Evolutionary conservation across 2,888 invertebrate species (phyloP), one percentile per base, ranked within the genome.

Genomic region (Drosophila nr. fundita): DNA sequence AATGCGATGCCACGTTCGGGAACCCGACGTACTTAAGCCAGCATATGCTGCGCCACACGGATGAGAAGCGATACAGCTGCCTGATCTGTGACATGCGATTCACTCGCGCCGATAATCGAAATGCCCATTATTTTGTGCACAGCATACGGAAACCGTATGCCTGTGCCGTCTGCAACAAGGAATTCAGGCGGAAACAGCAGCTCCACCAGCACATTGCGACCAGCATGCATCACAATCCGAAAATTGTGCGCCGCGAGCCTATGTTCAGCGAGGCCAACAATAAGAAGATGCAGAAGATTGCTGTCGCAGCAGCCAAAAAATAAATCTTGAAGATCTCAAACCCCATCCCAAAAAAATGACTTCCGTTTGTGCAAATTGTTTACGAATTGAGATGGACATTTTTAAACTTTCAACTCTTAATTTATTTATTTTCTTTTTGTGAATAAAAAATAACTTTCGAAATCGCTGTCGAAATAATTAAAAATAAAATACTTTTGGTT

Each of bases 121-220:
- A 97, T 93, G 96, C 96, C 13, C 97, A 97, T 91, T 94, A 97
- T 36, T 97, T 97, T 92, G 96, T 97, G 54, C 97, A 97, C 93
- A 96, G 96, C 87, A 96, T 97, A 91, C 96, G 97, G 91, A 97
- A 97, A 86, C 97, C 97, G 0, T 97, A 97, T 92, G 97, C 97
- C 92, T 97, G 97, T 90, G 93, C 96, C 71, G 95, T 96, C 8
- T 97, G 97, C 90, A 96, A 96, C 5, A 95, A 95, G 81, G 97
- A 97, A 0, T 97, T 96, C 89, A 97, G 97, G 97, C 94, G 97
- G 13, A 97, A 97, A 87, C 96, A 97, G 4, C 93, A 96, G 66
- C 94, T 97, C 0, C 95, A 96, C 89, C 94, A 95, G 48, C 97
- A 97, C 87, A 96, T 97, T 96, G 77, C 87, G 38, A 68, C 74